phyloP scores from a whole-genome alignment of 1,140 invertebrate species.

The Trichoplusia ni region DNA sequence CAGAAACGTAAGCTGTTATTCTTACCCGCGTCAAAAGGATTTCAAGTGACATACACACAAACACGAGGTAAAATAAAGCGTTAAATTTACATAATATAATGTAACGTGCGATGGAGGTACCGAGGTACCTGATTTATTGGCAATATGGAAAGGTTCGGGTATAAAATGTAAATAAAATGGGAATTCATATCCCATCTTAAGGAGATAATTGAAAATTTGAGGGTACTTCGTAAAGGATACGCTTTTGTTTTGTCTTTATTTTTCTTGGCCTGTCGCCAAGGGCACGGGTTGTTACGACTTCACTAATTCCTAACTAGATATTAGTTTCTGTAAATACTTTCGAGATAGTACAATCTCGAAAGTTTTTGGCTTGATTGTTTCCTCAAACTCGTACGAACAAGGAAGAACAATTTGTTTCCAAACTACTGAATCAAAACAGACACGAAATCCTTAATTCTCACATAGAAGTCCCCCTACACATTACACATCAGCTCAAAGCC shows the following conservation, averaged over 20 bases:
- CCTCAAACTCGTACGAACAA: too few species aligned
- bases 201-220: constrained; percentile 15
- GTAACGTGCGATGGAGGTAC: background rate
- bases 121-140: constrained; percentile 35
- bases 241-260: constrained; percentile 3
- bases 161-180: constrained; percentile 24
- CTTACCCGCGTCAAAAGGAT: constrained; percentile 48
- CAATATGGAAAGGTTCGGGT: constrained; percentile 13
- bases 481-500: constrained; percentile 1
- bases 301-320: too few species aligned
- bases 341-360: too few species aligned
- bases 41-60: constrained; percentile 43
- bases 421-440: constrained; percentile 1
- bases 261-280: background rate
- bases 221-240: background rate
- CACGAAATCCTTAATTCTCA: too few species aligned
- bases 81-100: constrained; percentile 42
- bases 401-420: too few species aligned
- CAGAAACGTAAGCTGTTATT: constrained; percentile 19
- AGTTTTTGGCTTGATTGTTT: too few species aligned
- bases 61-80: constrained; percentile 38
- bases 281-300: too few species aligned
- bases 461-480: constrained; percentile 17
- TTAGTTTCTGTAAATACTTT: too few species aligned
- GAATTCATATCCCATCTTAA: constrained; percentile 1